Base-by-base conservation (phyloP, 1,140 invertebrate species). In the Drosophila novamexicana region DNA sequence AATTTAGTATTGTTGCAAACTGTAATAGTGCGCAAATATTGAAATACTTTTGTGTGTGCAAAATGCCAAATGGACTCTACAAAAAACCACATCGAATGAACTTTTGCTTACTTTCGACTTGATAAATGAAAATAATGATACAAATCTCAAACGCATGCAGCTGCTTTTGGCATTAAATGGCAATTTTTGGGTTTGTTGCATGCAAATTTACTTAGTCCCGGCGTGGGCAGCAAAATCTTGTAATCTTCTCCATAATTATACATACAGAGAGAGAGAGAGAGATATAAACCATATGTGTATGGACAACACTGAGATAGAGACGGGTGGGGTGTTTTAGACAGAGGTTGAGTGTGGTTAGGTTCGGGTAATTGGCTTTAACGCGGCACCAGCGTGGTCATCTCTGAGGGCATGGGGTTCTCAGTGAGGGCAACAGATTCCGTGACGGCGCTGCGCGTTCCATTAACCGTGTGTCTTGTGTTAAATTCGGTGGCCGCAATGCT, bases 381-480 rank as follows among this genome's bases (percentile, higher is more conserved):
- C 75, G 74, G 81, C 78, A 91, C 90, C 64, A 92, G 63, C n/a
- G 80, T 75, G 56, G 86, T 92, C 62, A 89, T 70, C 58, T 92
- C 91, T 18, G 75, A 74, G 36, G 86, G 67, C 83, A 90, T 88
- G 39, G 82, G 89, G 79, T 91, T 85, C 53, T 92, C 91, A 18
- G 91, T 92, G 16, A 92, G 76, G 8, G 88, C 91, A 47, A 92
- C 77, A 12, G 91, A 92, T 45, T 92, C 91, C 8, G 90, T 92
- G 1, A 84, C 45, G 14, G 71, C 83, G 65, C 90, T 90, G 37
- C 91, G 86, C 29, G 77, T 58, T 64, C 90, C 84, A 47, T 76
- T 72, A 7, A 57, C 58, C 8, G 67, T 79, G 42, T 75, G 75
- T 42, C 79, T 68, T 22, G 75, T 82, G 53, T 69, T 75, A 52